phyloP scores from a whole-genome alignment of 2,113 vertebrate species.

The Budorcas taxicolor region DNA sequence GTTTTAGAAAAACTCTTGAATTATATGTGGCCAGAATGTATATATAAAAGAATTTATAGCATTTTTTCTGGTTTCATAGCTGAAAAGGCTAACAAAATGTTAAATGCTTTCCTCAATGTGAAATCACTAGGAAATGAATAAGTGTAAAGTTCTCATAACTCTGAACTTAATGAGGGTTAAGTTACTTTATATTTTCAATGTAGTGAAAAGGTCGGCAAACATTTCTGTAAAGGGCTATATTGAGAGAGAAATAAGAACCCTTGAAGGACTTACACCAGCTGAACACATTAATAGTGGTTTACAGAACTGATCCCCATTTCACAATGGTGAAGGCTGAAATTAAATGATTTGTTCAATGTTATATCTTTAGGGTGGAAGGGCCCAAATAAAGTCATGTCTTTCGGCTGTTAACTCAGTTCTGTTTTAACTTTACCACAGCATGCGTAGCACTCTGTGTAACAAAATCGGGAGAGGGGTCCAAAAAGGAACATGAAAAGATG shows the following conservation, averaged over 20 bases:
- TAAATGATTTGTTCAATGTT: not conserved
- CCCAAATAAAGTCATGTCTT: constrained; percentile 15
- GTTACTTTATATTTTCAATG: not conserved
- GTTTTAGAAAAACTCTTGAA: constrained; percentile 1
- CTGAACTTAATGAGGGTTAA: not conserved
- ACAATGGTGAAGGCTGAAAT: not conserved
- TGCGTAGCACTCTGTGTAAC: not conserved
- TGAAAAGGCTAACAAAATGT: not conserved
- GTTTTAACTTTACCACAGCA: not conserved
- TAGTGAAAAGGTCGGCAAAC: not conserved
- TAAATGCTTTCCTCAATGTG: not conserved
- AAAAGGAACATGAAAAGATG: not conserved
- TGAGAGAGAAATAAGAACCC: not conserved
- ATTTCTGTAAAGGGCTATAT: not conserved
- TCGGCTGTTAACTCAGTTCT: not conserved
- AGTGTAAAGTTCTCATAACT: not conserved
- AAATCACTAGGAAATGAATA: constrained; percentile 10
- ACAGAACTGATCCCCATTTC: not conserved
- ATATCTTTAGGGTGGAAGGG: not conserved
- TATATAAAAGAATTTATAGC: not conserved
- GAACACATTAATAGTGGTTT: not conserved
- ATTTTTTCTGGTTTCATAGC: not conserved
- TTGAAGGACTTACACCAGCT: not conserved
- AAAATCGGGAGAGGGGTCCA: not conserved
- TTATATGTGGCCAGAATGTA: not conserved